phyloP scores from a whole-genome alignment of 2,113 vertebrate species.

The Riparia riparia region DNA sequence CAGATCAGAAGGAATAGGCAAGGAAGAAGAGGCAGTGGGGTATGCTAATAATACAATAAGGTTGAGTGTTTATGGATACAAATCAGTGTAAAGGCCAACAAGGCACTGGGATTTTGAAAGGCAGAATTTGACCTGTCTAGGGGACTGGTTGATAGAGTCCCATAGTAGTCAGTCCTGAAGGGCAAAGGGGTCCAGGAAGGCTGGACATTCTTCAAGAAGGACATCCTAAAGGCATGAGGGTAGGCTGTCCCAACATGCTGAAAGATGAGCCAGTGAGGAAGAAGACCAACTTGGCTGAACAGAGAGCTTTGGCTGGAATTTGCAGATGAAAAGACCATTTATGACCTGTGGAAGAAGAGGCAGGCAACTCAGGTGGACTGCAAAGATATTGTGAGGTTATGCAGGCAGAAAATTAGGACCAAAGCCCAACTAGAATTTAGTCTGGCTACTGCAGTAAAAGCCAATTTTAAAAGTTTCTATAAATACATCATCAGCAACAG shows the following conservation, averaged over 20 bases:
- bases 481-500: not conserved
- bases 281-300: not conserved
- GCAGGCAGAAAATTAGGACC: not conserved
- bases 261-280: not conserved
- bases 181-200: not conserved
- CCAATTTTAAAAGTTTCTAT: not conserved
- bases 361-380: not conserved
- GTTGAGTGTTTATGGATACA: not conserved
- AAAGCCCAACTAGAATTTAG: not conserved
- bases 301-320: not conserved
- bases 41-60: not conserved
- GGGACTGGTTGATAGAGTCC: not conserved
- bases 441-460: not conserved
- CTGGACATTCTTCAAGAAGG: not conserved
- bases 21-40: not conserved
- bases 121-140: not conserved
- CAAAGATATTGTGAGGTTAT: not conserved
- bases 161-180: not conserved
- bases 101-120: not conserved
- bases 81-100: not conserved
- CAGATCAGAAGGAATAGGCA: not conserved
- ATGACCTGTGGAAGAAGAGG: not conserved
- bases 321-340: not conserved
- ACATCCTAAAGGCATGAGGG: not conserved
- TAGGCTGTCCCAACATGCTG: not conserved